Conservation (phyloP, 2,797 vertebrate genomes). For the Fringilla coelebs region DNA sequence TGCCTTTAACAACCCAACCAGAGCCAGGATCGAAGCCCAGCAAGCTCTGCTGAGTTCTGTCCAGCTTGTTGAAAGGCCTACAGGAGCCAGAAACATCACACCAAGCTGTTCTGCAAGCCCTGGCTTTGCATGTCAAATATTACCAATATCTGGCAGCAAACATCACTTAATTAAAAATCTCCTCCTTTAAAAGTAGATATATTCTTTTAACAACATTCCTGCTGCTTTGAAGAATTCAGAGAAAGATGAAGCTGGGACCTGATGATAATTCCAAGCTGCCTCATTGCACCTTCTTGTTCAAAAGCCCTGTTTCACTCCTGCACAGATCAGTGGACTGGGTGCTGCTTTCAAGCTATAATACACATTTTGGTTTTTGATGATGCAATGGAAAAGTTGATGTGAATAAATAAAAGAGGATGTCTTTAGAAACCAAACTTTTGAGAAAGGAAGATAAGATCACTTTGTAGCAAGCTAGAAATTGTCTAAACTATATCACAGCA, state of each 20-base stretch:
- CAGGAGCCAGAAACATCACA: background rate
- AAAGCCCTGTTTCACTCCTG: background rate
- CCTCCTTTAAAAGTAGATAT: slow-evolving; percentile 30
- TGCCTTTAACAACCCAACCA: background rate
- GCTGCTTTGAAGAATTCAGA: slow-evolving; percentile 46
- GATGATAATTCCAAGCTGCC: background rate
- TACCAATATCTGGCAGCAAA: slow-evolving; percentile 16
- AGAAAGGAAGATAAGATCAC: background rate
- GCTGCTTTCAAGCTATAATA: slow-evolving; percentile 30
- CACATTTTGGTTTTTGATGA: slow-evolving; percentile 6
- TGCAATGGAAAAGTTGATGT: background rate
- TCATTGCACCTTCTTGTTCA: background rate
- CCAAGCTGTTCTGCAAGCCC: background rate
- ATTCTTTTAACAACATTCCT: background rate
- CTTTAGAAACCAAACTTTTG: background rate
- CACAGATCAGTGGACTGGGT: background rate
- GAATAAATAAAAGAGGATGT: background rate
- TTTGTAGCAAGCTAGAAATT: background rate
- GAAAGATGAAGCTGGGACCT: slow-evolving; percentile 33
- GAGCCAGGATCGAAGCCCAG: background rate
- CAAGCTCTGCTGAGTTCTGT: background rate
- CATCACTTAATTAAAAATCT: slow-evolving; percentile 42
- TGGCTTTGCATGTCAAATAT: background rate
- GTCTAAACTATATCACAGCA: background rate
- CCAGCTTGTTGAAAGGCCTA: background rate